Base-by-base conservation (phyloP, 2,797 vertebrate species). In the Dicrostonyx torquatus region DNA sequence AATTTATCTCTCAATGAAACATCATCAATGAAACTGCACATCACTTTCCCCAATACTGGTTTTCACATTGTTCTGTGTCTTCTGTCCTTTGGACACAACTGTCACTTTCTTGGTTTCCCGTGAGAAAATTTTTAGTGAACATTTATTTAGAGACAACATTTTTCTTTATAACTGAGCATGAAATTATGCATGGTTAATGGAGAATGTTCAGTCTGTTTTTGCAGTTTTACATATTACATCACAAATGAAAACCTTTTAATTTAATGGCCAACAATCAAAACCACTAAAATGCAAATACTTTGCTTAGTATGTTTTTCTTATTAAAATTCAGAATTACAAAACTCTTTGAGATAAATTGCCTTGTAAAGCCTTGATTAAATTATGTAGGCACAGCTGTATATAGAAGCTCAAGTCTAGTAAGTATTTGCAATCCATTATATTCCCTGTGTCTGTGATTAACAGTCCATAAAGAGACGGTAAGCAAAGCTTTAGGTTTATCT, bases 371-470 rank as follows among this genome's bases (percentile, higher is more conserved):
- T 96, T 91, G 88, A 96, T 84, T 96, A 97, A 96, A 98, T 98
- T 97, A 98, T 97, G 93, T 87, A 94, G 84, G 76, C 90, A 86
- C 93, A 98, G 95, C 92, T 97, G 93, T 96, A 97, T 92, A 94
- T 5, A 96, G 92, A 94, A 96, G 75, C 94, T 77, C n/a, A 91
- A 91, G 94, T 79, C 95, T 96, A 96, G 97, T 98, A 98, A 98
- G 98, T 98, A 98, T 98, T 97, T 98, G 96, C 80, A 97, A 95
- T 96, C 96, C 24, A 45, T 97, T 97, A 97, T 94, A 97, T 96
- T 97, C 96, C 98, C 98, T 97, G 97, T 98, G 98, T 98, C 97
- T 95, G 97, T 98, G 98, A 98, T 98, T 98, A 98, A 97, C 97
- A 98, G 98, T 97, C 97, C 98, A 97, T 98, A 98, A 98, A 98